phyloP scores from a whole-genome alignment of 2,113 vertebrate species.

The Theropithecus gelada region DNA sequence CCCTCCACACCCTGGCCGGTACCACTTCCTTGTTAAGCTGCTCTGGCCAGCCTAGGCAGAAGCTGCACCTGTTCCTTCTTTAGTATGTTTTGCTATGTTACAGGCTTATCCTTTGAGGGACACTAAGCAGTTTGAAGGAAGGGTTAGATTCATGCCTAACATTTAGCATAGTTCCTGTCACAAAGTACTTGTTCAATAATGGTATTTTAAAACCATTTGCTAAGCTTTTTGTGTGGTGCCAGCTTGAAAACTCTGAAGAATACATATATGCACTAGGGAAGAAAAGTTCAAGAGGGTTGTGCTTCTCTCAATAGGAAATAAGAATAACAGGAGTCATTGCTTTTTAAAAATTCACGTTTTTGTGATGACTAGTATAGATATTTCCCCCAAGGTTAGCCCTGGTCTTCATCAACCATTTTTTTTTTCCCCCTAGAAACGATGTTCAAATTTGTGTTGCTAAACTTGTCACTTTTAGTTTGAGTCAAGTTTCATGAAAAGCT shows the following conservation, averaged over 20 bases:
- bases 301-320: not conserved
- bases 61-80: not conserved
- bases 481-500: slow-evolving; percentile 25
- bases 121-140: not conserved
- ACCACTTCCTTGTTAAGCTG: not conserved
- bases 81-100: not conserved
- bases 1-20: accelerated
- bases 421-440: not conserved
- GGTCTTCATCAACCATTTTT: not conserved
- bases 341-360: not conserved
- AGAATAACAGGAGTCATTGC: not conserved
- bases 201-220: not conserved
- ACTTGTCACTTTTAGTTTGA: not conserved
- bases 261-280: not conserved
- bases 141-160: not conserved
- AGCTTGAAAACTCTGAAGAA: not conserved
- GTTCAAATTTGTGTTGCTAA: slow-evolving; percentile 1
- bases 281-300: not conserved
- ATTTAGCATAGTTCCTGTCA: not conserved
- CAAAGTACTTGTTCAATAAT: not conserved
- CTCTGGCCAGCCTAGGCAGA: not conserved
- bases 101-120: not conserved
- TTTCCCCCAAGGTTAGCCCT: not conserved
- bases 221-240: not conserved
- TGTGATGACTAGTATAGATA: not conserved